Evolutionary conservation across 2,888 invertebrate species (phyloP), one percentile per base, ranked within the genome.

Genomic region (Sthenelais limicola): DNA sequence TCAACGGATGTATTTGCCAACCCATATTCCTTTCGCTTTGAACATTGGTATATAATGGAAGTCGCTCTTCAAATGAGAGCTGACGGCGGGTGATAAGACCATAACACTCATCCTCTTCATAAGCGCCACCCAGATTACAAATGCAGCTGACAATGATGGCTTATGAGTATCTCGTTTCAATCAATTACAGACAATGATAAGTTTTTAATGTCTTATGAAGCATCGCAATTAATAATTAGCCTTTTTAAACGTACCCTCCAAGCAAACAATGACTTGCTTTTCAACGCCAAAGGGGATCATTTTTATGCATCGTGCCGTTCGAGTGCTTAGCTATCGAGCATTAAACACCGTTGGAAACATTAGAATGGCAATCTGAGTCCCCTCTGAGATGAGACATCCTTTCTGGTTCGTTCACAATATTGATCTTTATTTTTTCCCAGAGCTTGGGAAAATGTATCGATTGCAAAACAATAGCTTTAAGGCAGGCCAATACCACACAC

Each of bases 361-460:
- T 56, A 28, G 56, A 56, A 56, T 32, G n/a, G n/a, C n/a, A n/a
- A n/a, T n/a, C n/a, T n/a, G n/a, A n/a, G n/a, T n/a, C n/a, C n/a
- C n/a, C n/a, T n/a, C n/a, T n/a, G n/a, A n/a, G n/a, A n/a, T n/a
- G n/a, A n/a, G n/a, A n/a, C n/a, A n/a, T n/a, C n/a, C n/a, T n/a
- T n/a, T n/a, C n/a, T n/a, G n/a, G n/a, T n/a, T n/a, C n/a, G n/a
- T n/a, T n/a, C n/a, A 56, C 30, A 56, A 56, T 56, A 56, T 56
- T 56, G 56, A 56, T 56, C 33, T 33, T 30, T 43, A n/a, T 32
- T 32, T 12, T 56, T 56, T 56, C 33, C 33, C 18, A 32, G 33
- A 18, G 35, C 62, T 38, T 38, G 62, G 38, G 35, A 62, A 62
- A 62, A 38, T 62, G 62, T 62, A 62, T 62, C 62, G 43, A 62